Evolutionary conservation across 2,113 vertebrate species (phyloP).

Genomic region (Cygnus atratus): DNA sequence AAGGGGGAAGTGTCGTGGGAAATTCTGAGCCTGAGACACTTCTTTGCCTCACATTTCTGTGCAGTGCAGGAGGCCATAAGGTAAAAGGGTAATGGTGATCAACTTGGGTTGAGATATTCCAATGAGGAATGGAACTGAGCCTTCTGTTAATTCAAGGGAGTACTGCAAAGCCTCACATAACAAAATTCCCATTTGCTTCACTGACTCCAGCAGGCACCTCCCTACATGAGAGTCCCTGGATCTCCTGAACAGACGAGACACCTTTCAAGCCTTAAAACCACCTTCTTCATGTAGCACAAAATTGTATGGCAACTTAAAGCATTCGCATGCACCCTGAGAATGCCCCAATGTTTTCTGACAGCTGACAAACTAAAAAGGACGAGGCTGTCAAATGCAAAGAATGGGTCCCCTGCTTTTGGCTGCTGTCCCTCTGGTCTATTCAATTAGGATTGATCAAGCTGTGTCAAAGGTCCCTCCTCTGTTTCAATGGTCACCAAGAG

Average conservation of each 20-base stretch:
- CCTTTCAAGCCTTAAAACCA: background rate
- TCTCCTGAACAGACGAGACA: background rate
- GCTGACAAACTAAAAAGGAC: constrained; percentile 74
- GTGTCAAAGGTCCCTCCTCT: constrained; percentile 73
- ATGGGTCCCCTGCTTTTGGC: constrained; percentile 64
- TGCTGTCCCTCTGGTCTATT: constrained; percentile 74
- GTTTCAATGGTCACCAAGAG: constrained; percentile 65
- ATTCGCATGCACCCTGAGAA: background rate
- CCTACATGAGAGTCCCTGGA: fast-evolving
- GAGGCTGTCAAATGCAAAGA: constrained; percentile 69
- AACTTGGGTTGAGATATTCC: background rate
- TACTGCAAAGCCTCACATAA: background rate
- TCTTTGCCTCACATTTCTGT: background rate
- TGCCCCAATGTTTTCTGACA: constrained; percentile 59
- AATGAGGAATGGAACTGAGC: fast-evolving
- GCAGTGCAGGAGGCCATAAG: background rate
- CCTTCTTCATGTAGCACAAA: background rate
- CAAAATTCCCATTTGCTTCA: background rate
- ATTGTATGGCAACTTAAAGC: background rate
- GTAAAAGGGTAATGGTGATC: background rate
- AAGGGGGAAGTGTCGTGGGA: background rate
- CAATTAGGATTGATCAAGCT: constrained; percentile 78
- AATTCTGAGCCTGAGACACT: background rate
- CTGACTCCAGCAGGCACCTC: background rate
- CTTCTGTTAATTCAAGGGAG: background rate